Conservation (phyloP, 2,113 vertebrate genomes). For the Chionomys nivalis region DNA sequence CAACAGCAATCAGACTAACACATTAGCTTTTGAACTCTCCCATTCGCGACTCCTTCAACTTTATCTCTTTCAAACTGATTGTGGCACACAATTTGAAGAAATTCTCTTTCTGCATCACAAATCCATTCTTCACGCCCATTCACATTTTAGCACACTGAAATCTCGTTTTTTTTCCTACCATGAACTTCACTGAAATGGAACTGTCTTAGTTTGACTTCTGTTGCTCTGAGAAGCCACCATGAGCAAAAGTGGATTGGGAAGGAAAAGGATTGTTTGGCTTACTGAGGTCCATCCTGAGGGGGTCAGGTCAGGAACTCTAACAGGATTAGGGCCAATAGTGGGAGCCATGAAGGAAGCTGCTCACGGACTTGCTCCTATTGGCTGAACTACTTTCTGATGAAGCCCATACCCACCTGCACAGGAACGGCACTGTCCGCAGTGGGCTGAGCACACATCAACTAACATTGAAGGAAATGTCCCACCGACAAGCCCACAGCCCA, state of each 20-base stretch:
- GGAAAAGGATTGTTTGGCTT: neutral
- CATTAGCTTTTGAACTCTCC: slow-evolving; percentile 2
- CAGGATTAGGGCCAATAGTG: neutral
- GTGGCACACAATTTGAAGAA: slow-evolving; percentile 29
- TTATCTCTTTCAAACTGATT: slow-evolving; percentile 30
- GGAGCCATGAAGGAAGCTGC: neutral
- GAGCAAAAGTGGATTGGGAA: neutral
- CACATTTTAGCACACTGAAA: slow-evolving; percentile 50
- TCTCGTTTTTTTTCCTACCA: slow-evolving; percentile 58
- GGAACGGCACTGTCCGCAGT: neutral
- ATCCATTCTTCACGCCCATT: slow-evolving; percentile 52
- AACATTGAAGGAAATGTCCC: neutral
- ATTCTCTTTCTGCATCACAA: slow-evolving; percentile 17
- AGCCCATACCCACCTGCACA: neutral
- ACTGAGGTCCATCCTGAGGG: neutral
- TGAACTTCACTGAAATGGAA: slow-evolving; percentile 59
- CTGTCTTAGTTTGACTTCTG: neutral
- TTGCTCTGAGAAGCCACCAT: no score
- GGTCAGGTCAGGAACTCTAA: neutral
- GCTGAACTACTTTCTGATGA: neutral
- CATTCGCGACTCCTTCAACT: neutral
- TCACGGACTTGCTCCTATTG: neutral
- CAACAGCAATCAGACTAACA: neutral
- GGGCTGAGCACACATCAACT: neutral
- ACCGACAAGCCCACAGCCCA: neutral